A percentile compares a stretch with the other conserved stretches of the same genome.
phyloP scores from a whole-genome alignment of 2,797 vertebrate genomes.

The Coendou prehensilis region DNA sequence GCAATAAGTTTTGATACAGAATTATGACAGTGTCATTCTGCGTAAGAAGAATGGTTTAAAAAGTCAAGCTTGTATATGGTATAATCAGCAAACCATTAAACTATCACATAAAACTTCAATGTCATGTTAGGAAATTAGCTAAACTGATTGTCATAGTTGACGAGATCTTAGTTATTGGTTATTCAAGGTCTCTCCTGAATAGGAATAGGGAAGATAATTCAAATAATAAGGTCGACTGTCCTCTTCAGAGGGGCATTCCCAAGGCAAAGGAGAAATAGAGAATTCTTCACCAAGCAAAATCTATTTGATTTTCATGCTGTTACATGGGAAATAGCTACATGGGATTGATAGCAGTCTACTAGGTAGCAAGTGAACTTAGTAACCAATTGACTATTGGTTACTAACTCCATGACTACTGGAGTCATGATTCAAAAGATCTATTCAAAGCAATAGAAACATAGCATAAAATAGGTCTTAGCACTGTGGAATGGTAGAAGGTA shows the following conservation, averaged over 20 bases:
- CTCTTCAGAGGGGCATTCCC: not conserved
- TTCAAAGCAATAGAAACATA: not conserved
- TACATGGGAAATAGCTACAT: not conserved
- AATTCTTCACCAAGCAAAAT: not conserved
- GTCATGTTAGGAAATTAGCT: not conserved
- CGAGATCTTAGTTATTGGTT: not conserved
- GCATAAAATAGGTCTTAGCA: not conserved
- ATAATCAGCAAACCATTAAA: slow-evolving; percentile 8
- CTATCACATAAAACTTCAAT: slow-evolving; percentile 26
- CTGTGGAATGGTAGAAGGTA: not conserved
- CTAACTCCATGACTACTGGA: not conserved
- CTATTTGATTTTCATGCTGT: not conserved
- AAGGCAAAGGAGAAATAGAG: not conserved
- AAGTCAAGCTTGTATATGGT: not conserved
- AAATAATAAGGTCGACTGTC: not conserved
- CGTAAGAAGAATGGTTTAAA: slow-evolving; percentile 38
- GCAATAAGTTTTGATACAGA: slow-evolving; percentile 56
- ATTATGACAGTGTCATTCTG: slow-evolving; percentile 33
- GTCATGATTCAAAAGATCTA: not conserved
- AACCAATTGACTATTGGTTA: too few relatives aligned
- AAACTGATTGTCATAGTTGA: slow-evolving; percentile 24
- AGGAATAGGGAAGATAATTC: not conserved
- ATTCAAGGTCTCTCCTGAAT: not conserved
- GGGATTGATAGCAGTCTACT: not conserved
- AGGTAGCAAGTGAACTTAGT: not conserved